Evolutionary conservation across 2,797 vertebrate genomes (phyloP).

Genomic region (Notoglanidium macrostoma): DNA sequence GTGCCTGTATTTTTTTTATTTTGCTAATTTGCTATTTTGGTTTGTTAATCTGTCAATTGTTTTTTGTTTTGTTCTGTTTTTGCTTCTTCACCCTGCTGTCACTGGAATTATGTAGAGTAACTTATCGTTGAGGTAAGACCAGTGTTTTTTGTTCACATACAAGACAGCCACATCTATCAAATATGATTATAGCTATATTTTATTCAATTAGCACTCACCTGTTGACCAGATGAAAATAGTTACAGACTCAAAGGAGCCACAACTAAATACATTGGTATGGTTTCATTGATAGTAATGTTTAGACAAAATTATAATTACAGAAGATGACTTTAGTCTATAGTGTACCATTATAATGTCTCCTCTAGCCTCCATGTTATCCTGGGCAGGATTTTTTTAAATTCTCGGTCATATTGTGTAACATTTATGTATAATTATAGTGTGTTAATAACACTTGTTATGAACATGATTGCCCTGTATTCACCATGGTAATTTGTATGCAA

Average conservation of each 20-base stretch:
- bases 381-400: not conserved
- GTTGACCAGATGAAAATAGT: not conserved
- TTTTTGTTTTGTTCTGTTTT: too few relatives aligned
- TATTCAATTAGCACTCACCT: too few relatives aligned
- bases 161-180: too few relatives aligned
- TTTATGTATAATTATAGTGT: not conserved
- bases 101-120: too few relatives aligned
- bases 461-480: not conserved
- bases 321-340: not conserved
- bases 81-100: too few relatives aligned
- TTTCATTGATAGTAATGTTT: too few relatives aligned
- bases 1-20: not conserved
- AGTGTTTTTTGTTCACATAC: too few relatives aligned
- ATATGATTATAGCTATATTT: too few relatives aligned
- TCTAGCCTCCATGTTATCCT: not conserved
- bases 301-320: not conserved
- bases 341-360: not conserved
- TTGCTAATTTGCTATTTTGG: not conserved
- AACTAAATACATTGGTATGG: not conserved
- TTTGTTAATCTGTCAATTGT: too few relatives aligned
- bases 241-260: not conserved
- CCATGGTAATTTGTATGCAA: not conserved
- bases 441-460: not conserved
- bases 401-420: not conserved
- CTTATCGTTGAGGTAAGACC: too few relatives aligned